Conservation (phyloP, 2,888 invertebrate species). For the Leptopterna dolabrata region DNA sequence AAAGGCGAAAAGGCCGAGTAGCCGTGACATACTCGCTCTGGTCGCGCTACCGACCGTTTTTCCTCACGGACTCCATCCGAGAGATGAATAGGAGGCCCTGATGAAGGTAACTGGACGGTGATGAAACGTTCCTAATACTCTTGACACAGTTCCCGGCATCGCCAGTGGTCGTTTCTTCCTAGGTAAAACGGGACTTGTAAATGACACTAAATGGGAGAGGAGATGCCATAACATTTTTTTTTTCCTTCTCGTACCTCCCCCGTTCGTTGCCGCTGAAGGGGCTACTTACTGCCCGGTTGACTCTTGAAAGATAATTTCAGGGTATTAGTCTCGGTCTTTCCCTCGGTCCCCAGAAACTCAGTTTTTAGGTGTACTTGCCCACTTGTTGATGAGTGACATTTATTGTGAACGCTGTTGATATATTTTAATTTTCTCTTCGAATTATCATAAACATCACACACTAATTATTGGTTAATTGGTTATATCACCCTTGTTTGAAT, state of each 20-base stretch:
- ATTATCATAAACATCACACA: no score
- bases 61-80: not conserved
- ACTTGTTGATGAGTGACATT: no score
- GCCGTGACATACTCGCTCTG: constrained; percentile 5
- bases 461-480: no score
- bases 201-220: constrained; percentile 34
- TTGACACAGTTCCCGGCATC: constrained; percentile 47
- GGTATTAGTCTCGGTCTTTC: not conserved
- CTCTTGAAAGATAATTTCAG: not conserved
- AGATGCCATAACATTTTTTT: not conserved
- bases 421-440: no score
- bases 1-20: not conserved
- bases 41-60: not conserved
- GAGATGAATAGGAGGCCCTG: constrained; percentile 38
- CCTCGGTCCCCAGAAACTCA: not conserved
- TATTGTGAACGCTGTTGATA: no score
- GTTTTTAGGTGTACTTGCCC: no score
- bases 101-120: constrained; percentile 47
- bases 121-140: constrained; percentile 41
- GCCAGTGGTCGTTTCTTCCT: not conserved
- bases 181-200: constrained; percentile 47
- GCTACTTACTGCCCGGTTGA: not conserved
- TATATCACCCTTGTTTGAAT: no score
- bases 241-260: not conserved
- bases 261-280: not conserved